These are phyloP conservation scores for Lineus longissimus DNA, from an alignment of 1,140 invertebrate species.

Conservation along the genomic window DNA sequence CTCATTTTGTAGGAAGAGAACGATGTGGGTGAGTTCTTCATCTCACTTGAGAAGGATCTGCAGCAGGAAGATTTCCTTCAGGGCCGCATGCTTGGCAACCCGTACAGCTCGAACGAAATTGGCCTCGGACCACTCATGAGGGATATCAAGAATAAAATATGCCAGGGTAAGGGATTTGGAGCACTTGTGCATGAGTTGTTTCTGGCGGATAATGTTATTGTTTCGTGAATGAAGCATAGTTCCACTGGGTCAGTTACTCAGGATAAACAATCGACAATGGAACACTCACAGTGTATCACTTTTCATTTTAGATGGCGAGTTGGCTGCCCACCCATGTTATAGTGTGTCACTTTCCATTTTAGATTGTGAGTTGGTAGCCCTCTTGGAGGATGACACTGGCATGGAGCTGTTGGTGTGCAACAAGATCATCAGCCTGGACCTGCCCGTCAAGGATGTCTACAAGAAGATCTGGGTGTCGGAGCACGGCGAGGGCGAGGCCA, in stretches of 20 bases:
- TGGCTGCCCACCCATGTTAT: no score
- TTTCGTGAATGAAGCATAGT: no score
- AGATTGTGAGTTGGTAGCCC: constrained; percentile 93
- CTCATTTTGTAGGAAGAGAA: constrained; percentile 80
- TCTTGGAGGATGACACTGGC: constrained; percentile 95
- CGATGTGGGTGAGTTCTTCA: constrained; percentile 92
- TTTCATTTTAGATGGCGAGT: no score
- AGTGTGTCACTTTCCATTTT: no score
- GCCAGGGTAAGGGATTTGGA: constrained; percentile 40
- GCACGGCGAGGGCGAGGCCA: constrained; percentile 70
- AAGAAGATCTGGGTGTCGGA: constrained; percentile 76
- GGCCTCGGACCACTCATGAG: constrained; percentile 95
- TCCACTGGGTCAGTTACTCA: no score
- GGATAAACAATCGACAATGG: no score
- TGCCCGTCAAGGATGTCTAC: constrained; percentile 85
- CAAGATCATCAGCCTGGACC: constrained; percentile 94
- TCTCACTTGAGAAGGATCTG: constrained; percentile 94
- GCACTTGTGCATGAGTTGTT: no score
- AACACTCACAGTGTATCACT: no score
- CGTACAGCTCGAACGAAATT: constrained; percentile 88
- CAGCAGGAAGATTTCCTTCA: constrained; percentile 97
- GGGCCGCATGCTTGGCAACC: constrained; percentile 96
- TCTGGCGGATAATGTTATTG: no score
- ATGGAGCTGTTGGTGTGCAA: constrained; percentile 99
- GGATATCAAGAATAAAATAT: constrained; percentile 91